A percentile compares a stretch with the other conserved stretches of the same genome.
These are phyloP conservation scores for Thermophis baileyi DNA, from an alignment of 2,113 vertebrate genomes.

Conservation along the genomic window DNA sequence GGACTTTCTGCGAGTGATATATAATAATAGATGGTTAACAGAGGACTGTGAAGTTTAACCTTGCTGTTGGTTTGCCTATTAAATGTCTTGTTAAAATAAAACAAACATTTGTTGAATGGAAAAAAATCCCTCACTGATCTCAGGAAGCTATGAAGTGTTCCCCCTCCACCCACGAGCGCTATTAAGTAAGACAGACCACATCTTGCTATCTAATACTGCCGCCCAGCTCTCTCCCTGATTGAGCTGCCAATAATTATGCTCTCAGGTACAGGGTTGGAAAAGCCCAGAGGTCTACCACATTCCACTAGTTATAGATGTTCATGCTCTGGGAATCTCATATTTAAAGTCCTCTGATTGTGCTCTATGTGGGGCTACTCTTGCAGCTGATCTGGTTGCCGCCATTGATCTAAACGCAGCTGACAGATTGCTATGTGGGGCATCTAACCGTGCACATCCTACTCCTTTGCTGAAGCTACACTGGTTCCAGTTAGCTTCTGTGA, in stretches of 20 bases:
- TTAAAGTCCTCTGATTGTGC: not conserved
- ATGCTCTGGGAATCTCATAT: not conserved
- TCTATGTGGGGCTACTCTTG: not conserved
- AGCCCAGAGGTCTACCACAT: not conserved
- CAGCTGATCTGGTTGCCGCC: not conserved
- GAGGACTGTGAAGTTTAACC: not conserved
- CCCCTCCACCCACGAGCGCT: rapidly evolving
- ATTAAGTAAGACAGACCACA: not conserved
- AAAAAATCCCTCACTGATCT: not conserved
- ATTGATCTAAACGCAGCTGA: not conserved
- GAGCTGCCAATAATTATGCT: not conserved
- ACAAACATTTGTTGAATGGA: too few species aligned
- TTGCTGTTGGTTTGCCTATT: not conserved
- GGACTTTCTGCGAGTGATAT: too few species aligned
- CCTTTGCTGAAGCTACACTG: not conserved
- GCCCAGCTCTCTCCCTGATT: not conserved
- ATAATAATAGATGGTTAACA: too few species aligned
- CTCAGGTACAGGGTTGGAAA: not conserved
- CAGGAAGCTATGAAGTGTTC: not conserved
- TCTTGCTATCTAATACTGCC: not conserved
- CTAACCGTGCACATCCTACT: not conserved
- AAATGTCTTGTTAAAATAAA: too few species aligned
- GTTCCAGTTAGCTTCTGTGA: not conserved
- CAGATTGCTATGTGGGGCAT: not conserved
- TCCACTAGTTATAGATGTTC: not conserved